Evolutionary conservation across 2,113 vertebrate species (phyloP).

Genomic region (Calypte anna): DNA sequence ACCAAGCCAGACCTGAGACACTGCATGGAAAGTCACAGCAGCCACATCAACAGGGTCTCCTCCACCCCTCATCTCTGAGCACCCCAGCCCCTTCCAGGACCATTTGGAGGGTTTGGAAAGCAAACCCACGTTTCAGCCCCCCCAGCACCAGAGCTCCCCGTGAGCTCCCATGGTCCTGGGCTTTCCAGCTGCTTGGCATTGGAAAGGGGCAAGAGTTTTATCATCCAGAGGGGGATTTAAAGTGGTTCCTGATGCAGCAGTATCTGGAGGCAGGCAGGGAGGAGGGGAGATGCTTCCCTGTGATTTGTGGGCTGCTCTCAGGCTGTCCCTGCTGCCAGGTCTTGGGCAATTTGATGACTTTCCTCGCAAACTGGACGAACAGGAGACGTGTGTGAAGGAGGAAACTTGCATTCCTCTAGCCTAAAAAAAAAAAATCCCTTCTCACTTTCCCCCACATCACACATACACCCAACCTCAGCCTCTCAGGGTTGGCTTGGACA

Average conservation of each 20-base stretch:
- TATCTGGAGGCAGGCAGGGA: constrained; percentile 21
- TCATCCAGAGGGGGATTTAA: not conserved
- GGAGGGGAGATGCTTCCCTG: constrained; percentile 17
- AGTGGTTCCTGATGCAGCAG: not conserved
- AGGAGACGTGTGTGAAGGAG: constrained; percentile 69
- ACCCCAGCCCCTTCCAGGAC: not conserved
- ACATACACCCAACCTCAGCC: constrained; percentile 70
- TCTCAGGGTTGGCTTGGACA: constrained; percentile 65
- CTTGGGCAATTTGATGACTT: constrained; percentile 68
- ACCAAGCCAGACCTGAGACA: not conserved
- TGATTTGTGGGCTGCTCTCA: constrained; percentile 29
- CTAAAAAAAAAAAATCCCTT: constrained; percentile 67
- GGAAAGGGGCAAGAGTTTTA: constrained; percentile 20
- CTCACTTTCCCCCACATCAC: constrained; percentile 72
- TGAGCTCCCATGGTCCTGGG: not conserved
- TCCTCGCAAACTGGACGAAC: constrained; percentile 63
- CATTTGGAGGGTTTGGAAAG: not conserved
- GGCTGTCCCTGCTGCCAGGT: constrained; percentile 56
- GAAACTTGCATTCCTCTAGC: constrained; percentile 72
- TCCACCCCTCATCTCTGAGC: not conserved
- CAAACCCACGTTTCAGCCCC: not conserved
- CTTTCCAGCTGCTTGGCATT: not conserved
- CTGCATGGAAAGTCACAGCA: not conserved
- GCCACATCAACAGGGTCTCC: fast-evolving
- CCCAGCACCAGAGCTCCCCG: not conserved